Base-by-base conservation (phyloP, 2,113 vertebrate genomes). In the Leuciscus idus region DNA sequence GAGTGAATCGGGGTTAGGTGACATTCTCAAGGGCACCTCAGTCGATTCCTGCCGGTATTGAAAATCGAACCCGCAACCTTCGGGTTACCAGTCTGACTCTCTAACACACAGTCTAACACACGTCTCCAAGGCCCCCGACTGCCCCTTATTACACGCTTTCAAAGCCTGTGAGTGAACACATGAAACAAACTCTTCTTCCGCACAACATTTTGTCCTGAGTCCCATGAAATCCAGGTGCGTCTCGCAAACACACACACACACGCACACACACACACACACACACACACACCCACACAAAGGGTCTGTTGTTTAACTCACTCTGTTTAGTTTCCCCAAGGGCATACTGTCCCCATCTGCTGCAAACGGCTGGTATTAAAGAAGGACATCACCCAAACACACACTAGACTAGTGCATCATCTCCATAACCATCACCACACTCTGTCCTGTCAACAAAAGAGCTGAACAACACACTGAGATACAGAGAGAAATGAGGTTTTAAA, bases 331-430 rank as follows among this genome's bases (percentile, higher is more conserved):
- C 64, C 66, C 66, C 81, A 83, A 83, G 81, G 81, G 62, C 81
- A 83, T 30, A n/a, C 2, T 61, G 74, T 78, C 30, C 87, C 80
- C 57, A 83, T 55, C 74, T 73, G 84, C 59, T 57, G 26, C 77
- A 81, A 73, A 72, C 81, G 48, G 74, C 48, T 52, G 74, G 48
- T 19, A 28, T 72, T 28, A 57, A 28, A 55, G 64, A 55, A 15
- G n/a, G 62, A 83, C 17, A 52, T n/a, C 70, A 66, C 28, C 61
- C 59, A 85, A 46, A 85, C 74, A 84, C 83, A 84, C 52, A 59
- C 21, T 23, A 26, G 50, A 52, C 21, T 23, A 26, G 50, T 17
- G 68, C 43, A 84, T 11, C 68, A 4, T 72, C 19, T 33, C n/a
- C 4, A 43, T 68, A 15, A 68, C 26, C 39, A 26, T 23, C 64